Base-by-base conservation (phyloP, 2,797 vertebrate genomes). In the Stomatorhinus walkeri region DNA sequence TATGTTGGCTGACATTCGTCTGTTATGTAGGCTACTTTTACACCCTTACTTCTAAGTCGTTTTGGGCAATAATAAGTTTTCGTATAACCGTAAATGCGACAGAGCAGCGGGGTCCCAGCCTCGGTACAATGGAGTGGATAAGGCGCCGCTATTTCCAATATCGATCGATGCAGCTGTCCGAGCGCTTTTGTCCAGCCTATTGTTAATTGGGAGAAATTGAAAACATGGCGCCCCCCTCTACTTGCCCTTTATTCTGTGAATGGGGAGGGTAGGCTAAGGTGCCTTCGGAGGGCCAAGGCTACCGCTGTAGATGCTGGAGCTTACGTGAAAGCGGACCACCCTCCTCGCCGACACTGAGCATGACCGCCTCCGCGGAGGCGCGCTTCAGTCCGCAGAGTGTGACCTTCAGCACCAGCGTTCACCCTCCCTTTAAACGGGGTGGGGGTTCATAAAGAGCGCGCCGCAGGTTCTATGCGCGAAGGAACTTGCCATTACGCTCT, bases 331-430 rank as follows among this genome's bases (percentile, higher is more conserved):
- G 93, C 92, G 92, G 90, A 91, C 83, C 89, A 87, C 89, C 85
- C 84, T 81, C 88, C 90, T 72, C 84, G 88, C 85, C 22, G n/a
- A 85, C 46, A 22, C 51, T 68, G 56, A 9, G 81, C 90, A 86
- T 90, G 90, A 19, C 36, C 84, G 88, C 88, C 87, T 89, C 88
- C 61, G 83, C 83, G 16, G 51, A 46, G 32, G 84, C 52, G 84
- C 64, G 85, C 86, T 61, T 89, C 81, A 49, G 24, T 88, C 85
- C 89, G 87, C 90, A 83, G 83, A 81, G 54, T 59, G 81, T 92
- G 93, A 94, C 94, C 94, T 95, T 94, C 93, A 93, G 89, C 88
- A 91, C 85, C 88, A 89, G 90, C 88, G 64, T 61, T 91, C 87
- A n/a, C 24, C 89, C 90, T 90, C 40, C 81, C 81, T 90, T 52